Conservation (phyloP, 2,888 invertebrate genomes). For the Hemithea aestivaria region DNA sequence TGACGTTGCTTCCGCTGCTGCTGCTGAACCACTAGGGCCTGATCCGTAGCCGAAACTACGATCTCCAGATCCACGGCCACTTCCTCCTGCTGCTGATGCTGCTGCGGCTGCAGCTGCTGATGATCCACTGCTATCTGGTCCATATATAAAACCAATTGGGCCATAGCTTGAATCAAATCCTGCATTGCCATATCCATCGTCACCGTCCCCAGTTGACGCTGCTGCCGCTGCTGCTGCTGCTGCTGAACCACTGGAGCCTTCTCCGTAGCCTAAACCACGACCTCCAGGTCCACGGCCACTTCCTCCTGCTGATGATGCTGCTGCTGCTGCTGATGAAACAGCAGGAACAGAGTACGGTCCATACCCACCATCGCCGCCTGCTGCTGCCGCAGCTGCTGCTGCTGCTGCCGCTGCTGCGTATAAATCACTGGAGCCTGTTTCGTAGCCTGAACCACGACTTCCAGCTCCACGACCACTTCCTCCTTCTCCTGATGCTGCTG, state of each 20-base stretch:
- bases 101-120: slow-evolving; percentile 1
- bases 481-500: not conserved
- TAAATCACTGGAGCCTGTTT: slow-evolving; percentile 9
- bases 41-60: too few relatives aligned
- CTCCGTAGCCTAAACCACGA: slow-evolving; percentile 6
- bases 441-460: not conserved
- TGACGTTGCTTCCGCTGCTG: slow-evolving; percentile 2
- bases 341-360: too few relatives aligned
- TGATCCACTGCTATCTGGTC: slow-evolving; percentile 2
- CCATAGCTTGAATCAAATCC: too few relatives aligned
- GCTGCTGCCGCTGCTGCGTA: too few relatives aligned
- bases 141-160: too few relatives aligned
- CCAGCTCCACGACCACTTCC: not conserved
- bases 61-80: too few relatives aligned
- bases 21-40: not conserved
- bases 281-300: slow-evolving; percentile 10
- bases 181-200: too few relatives aligned
- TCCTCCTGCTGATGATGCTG: too few relatives aligned
- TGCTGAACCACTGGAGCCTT: slow-evolving; percentile 4
- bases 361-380: slow-evolving; percentile 7
- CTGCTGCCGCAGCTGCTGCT: slow-evolving; percentile 4
- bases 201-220: too few relatives aligned
- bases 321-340: too few relatives aligned
- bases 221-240: slow-evolving; percentile 14
- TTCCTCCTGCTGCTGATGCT: slow-evolving; percentile 5